A percentile compares a stretch with the other conserved stretches of the same genome.
phyloP scores from a whole-genome alignment of 2,113 vertebrate species.

The Misgurnus mizolepis region DNA sequence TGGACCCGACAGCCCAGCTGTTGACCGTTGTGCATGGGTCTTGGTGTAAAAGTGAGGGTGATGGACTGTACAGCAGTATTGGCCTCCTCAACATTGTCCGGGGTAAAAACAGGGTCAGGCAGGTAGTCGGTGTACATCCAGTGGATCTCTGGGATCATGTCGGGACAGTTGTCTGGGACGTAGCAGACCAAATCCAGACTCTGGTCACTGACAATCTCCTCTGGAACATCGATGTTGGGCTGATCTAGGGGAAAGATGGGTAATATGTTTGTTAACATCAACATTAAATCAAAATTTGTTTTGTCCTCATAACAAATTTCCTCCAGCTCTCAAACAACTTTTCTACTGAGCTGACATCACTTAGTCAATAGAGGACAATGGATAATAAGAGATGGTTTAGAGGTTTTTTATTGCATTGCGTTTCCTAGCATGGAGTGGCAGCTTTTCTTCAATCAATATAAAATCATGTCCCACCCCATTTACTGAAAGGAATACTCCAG shows the following conservation, averaged over 20 bases:
- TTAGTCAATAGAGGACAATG: no score
- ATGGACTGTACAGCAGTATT: conserved; percentile 82
- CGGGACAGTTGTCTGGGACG: conserved; percentile 87
- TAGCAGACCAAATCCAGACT: conserved; percentile 84
- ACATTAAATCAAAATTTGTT: not conserved
- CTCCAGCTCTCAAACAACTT: no score
- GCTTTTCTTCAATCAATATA: no score
- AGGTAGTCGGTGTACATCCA: conserved; percentile 86
- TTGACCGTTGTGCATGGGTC: conserved; percentile 82
- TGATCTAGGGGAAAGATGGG: conserved; percentile 70
- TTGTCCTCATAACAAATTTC: no score
- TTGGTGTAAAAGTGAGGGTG: conserved; percentile 82
- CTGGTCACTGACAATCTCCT: conserved; percentile 81
- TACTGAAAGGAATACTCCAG: no score
- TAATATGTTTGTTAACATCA: not conserved
- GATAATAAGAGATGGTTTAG: no score
- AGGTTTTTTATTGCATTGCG: no score
- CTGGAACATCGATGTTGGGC: conserved; percentile 83
- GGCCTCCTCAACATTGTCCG: conserved; percentile 77
- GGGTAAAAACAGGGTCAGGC: conserved; percentile 77
- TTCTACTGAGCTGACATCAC: no score
- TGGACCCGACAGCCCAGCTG: conserved; percentile 84
- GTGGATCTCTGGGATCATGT: conserved; percentile 83
- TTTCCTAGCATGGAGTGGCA: no score
- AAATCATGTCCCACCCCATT: no score